These are phyloP conservation scores for Pelobates fuscus DNA, from an alignment of 2,113 vertebrate species.

Conservation along the genomic window DNA sequence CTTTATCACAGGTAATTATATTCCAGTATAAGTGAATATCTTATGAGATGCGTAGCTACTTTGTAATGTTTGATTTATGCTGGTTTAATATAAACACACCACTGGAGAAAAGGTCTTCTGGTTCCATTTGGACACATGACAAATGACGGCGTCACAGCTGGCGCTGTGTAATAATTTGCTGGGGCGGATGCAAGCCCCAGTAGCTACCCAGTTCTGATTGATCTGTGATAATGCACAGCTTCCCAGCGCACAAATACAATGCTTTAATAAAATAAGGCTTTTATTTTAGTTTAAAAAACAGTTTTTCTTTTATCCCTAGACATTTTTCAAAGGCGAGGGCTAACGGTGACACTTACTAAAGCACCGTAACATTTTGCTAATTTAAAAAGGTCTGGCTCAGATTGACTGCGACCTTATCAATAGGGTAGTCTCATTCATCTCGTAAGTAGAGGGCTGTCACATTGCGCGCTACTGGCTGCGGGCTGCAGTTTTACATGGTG, in stretches of 20 bases:
- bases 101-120: background rate
- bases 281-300: constrained; percentile 63
- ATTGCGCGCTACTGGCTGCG: constrained; percentile 52
- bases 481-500: constrained; percentile 56
- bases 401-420: constrained; percentile 86
- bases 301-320: constrained; percentile 67
- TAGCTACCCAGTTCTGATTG: constrained; percentile 21
- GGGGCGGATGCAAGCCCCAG: constrained; percentile 17
- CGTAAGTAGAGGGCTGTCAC: constrained; percentile 68
- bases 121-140: background rate
- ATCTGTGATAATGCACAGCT: constrained; percentile 26
- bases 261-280: constrained; percentile 47
- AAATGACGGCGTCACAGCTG: constrained; percentile 8
- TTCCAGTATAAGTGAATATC: background rate
- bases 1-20: background rate
- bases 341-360: constrained; percentile 74
- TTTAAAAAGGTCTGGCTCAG: constrained; percentile 79
- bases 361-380: constrained; percentile 76
- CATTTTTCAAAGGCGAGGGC: constrained; percentile 74
- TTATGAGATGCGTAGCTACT: background rate
- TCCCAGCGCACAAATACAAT: constrained; percentile 25
- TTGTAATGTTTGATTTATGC: background rate
- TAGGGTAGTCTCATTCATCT: constrained; percentile 82
- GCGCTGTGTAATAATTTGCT: constrained; percentile 33
- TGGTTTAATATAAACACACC: background rate